phyloP scores from a whole-genome alignment of 2,888 invertebrate species.

The Chloromyia formosa region DNA sequence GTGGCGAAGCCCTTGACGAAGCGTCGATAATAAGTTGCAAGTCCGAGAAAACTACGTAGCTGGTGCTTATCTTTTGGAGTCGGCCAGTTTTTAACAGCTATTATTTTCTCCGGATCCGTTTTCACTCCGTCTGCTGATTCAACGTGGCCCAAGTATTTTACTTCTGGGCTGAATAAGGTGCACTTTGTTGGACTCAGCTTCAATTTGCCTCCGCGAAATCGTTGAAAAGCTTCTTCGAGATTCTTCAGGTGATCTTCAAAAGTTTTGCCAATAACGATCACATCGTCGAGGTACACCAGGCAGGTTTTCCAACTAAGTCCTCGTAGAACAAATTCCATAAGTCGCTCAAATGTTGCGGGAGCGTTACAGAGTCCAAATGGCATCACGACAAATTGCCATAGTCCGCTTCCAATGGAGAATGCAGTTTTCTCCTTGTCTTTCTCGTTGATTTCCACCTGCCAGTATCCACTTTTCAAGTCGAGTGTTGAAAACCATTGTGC shows the following conservation, averaged over 20 bases:
- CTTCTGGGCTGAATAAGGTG: constrained; percentile 3
- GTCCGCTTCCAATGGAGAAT: constrained; percentile 33
- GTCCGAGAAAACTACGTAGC: constrained; percentile 12
- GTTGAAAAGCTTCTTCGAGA: constrained; percentile 39
- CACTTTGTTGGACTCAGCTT: constrained; percentile 44
- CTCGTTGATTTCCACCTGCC: neutral
- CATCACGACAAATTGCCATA: constrained; percentile 54
- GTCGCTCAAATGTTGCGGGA: constrained; percentile 50
- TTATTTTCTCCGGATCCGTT: neutral
- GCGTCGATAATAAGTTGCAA: constrained; percentile 18
- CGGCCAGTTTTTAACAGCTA: constrained; percentile 5
- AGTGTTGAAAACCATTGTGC: constrained; percentile 17
- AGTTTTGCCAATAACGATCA: constrained; percentile 46
- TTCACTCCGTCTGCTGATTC: constrained; percentile 14
- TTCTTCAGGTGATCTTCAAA: constrained; percentile 48
- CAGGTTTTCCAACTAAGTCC: constrained; percentile 48
- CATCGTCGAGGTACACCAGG: constrained; percentile 51
- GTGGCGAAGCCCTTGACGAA: constrained; percentile 29
- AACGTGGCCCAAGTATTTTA: constrained; percentile 36
- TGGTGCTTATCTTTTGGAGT: constrained; percentile 5
- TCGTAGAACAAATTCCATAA: constrained; percentile 48
- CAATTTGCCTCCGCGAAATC: constrained; percentile 29
- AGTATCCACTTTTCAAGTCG: neutral
- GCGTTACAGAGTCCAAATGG: constrained; percentile 51
- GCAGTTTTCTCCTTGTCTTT: constrained; percentile 1